Percentiles rank a stretch among this genome's conserved stretches.
Conservation (phyloP, 2,888 invertebrate species). For the Leucania comma region DNA sequence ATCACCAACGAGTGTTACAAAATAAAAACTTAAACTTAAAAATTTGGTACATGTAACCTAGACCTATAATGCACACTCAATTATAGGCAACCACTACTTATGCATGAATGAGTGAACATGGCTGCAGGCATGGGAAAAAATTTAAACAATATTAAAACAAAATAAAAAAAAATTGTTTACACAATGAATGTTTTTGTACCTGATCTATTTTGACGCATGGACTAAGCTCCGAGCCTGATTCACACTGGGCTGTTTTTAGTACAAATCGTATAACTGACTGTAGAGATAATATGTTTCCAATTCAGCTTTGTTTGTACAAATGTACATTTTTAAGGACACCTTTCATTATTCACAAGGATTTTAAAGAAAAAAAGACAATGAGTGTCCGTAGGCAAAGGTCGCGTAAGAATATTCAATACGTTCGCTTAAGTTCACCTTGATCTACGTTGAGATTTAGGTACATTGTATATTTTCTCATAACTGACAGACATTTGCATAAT, state of each 20-base stretch:
- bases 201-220: neutral
- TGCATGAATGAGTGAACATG: too few relatives aligned
- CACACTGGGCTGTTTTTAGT: neutral
- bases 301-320: slow-evolving; percentile 82
- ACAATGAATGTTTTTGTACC: neutral
- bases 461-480: slow-evolving; percentile 46
- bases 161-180: too few relatives aligned
- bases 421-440: slow-evolving; percentile 81
- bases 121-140: too few relatives aligned
- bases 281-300: slow-evolving; percentile 66
- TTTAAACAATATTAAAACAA: too few relatives aligned
- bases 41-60: too few relatives aligned
- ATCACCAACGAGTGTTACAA: too few relatives aligned
- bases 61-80: too few relatives aligned
- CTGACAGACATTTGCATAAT: slow-evolving; percentile 53
- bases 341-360: slow-evolving; percentile 87
- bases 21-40: too few relatives aligned
- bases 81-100: too few relatives aligned
- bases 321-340: slow-evolving; percentile 82
- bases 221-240: neutral
- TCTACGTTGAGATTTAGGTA: slow-evolving; percentile 71
- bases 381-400: slow-evolving; percentile 84
- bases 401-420: slow-evolving; percentile 78
- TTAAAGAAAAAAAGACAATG: slow-evolving; percentile 83
- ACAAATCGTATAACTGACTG: slow-evolving; percentile 12